Evolutionary conservation across 2,888 invertebrate genomes (phyloP).

Genomic region (Allacma fusca): DNA sequence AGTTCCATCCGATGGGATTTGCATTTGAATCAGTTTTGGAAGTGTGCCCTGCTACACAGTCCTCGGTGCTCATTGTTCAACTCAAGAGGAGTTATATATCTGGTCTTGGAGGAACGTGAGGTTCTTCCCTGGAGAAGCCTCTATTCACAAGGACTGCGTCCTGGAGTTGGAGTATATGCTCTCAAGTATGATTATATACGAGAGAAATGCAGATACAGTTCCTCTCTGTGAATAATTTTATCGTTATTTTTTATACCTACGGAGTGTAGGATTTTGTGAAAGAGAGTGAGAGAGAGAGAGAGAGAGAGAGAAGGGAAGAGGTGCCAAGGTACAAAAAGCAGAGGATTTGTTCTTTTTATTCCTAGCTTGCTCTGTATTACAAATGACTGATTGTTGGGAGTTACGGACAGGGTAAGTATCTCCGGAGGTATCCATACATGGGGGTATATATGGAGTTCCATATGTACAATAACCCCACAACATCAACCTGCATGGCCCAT

Average conservation of each 20-base stretch:
- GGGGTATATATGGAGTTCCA: too few relatives aligned
- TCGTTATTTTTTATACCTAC: neutral
- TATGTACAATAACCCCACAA: neutral
- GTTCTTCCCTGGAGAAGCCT: too few relatives aligned
- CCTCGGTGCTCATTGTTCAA: neutral
- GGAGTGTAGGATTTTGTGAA: neutral
- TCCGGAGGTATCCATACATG: too few relatives aligned
- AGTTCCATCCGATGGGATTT: neutral
- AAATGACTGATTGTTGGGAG: slow-evolving; percentile 16
- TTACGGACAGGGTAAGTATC: neutral
- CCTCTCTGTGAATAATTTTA: slow-evolving; percentile 1
- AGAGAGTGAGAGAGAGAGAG: neutral
- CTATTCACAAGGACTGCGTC: too few relatives aligned
- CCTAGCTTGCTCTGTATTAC: neutral
- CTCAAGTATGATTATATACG: neutral
- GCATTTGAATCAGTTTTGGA: slow-evolving; percentile 9
- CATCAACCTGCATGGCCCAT: slow-evolving; percentile 22
- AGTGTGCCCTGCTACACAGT: neutral
- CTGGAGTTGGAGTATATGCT: too few relatives aligned
- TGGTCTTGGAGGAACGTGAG: too few relatives aligned
- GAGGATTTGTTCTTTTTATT: neutral
- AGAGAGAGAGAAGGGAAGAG: neutral
- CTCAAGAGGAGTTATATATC: neutral
- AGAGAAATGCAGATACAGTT: neutral
- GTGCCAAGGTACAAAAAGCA: slow-evolving; percentile 12